Evolutionary conservation across 30 jellyfish, hydroid and myxozoan species (phyloP).

Genomic region (Rhopilema esculentum): DNA sequence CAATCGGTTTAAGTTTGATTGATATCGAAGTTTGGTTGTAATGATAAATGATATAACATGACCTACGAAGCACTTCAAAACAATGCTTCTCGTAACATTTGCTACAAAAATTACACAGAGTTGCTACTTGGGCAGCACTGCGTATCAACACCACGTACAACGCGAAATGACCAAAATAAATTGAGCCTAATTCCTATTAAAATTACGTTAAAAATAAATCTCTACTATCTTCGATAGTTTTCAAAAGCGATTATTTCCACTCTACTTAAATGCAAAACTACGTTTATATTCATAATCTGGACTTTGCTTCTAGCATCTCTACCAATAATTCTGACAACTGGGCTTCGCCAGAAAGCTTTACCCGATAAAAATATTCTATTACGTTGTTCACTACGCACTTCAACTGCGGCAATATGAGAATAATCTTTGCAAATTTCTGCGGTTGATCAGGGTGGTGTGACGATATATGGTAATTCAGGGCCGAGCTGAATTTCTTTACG

Average conservation of each 20-base stretch:
- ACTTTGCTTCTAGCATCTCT: slow-evolving; percentile 95
- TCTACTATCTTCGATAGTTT: slow-evolving; percentile 37
- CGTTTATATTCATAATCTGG: slow-evolving; percentile 70
- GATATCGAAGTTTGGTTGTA: neutral
- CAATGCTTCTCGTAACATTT: neutral
- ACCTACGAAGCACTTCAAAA: neutral
- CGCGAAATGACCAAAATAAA: neutral
- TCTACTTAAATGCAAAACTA: slow-evolving; percentile 19
- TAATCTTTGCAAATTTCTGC: slow-evolving; percentile 88
- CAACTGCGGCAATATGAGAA: slow-evolving; percentile 89
- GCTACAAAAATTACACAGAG: neutral
- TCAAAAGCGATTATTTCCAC: slow-evolving; percentile 14
- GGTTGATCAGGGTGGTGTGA: slow-evolving; percentile 91
- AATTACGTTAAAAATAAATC: slow-evolving; percentile 11
- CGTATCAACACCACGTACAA: neutral
- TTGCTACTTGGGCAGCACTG: no score
- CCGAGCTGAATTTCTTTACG: slow-evolving; percentile 78
- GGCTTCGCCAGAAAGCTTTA: slow-evolving; percentile 85
- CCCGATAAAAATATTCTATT: slow-evolving; percentile 81
- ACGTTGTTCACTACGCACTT: slow-evolving; percentile 84
- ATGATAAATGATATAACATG: neutral
- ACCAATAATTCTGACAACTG: slow-evolving; percentile 88
- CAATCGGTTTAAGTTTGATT: no score
- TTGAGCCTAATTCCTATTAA: slow-evolving; percentile 12
- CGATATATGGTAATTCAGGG: slow-evolving; percentile 79